Evolutionary conservation across 1,140 invertebrate species (phyloP), one percentile per base, ranked within the genome.

Genomic region (Fopius arisanus): DNA sequence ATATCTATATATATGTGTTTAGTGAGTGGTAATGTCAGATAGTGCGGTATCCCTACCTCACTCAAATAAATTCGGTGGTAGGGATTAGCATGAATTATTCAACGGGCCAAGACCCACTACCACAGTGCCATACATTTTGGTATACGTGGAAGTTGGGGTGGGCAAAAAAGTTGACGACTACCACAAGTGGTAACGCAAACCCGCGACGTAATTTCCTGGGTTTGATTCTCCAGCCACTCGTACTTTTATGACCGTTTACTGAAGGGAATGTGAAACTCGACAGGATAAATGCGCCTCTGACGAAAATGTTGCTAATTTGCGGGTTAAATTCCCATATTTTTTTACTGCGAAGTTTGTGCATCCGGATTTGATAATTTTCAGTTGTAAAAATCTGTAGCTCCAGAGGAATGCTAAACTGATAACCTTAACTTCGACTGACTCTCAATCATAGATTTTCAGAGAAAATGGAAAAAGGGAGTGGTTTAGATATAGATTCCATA

Each of bases 71-170:
- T 79, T 78, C 73, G 70, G 77, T 74, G 71, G 69, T 70, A 43
- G 31, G 73, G 77, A 80, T 79, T 77, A 77, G 77, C 77, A 77
- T 80, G 78, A 80, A 80, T 80, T 78, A 80, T 79, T 79, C 78
- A 79, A 76, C 75, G 71, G 31, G 33, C 54, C 48, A 74, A 70
- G 63, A 26, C 23, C 23, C 54, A 59, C 54, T 0, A 65, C 21
- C 9, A 51, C 7, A 40, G 71, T 41, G 73, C 41, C 31, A 66
- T 37, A 51, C 10, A 67, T 67, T 62, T 28, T 40, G 37, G 33
- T 66, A 67, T 26, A 66, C 29, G 66, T 48, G 65, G 65, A 29
- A 48, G 37, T 41, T 43, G 63, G 67, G 63, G 51, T 33, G 40
- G 68, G 48, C 54, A 51, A 69, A 75, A 71, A 69, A 70, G 54